phyloP scores from a whole-genome alignment of 2,888 invertebrate genomes.

The Himalopsyche japonica region DNA sequence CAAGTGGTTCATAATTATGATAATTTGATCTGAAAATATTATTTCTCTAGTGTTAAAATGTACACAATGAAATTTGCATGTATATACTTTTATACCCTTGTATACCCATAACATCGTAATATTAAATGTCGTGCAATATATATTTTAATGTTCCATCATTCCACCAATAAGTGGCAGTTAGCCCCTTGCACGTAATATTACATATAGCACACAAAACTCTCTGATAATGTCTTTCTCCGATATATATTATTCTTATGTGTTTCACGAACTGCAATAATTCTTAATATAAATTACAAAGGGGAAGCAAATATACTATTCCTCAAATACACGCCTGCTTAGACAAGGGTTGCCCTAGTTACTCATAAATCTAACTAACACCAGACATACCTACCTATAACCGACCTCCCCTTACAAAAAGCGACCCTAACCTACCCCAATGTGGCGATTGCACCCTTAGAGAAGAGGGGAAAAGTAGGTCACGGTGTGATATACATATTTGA shows the following conservation, averaged over 20 bases:
- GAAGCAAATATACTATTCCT: not conserved
- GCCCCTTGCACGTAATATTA: too few species aligned
- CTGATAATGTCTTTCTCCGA: too few species aligned
- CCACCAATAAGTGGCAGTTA: too few species aligned
- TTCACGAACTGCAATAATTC: not conserved
- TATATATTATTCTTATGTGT: not conserved
- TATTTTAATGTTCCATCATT: too few species aligned
- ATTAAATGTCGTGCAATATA: too few species aligned
- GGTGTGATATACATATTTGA: slow-evolving; percentile 38
- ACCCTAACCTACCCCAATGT: slow-evolving; percentile 29
- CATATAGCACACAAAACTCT: too few species aligned
- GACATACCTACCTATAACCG: not conserved
- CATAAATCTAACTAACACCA: not conserved
- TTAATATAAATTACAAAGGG: not conserved
- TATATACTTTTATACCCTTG: too few species aligned
- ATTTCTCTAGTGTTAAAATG: too few species aligned
- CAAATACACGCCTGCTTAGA: not conserved
- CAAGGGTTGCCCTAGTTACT: not conserved
- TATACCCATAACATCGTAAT: too few species aligned
- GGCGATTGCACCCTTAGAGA: slow-evolving; percentile 6
- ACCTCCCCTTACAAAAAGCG: not conserved
- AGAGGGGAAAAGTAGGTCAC: slow-evolving; percentile 31
- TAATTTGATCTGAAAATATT: too few species aligned
- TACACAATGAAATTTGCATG: too few species aligned
- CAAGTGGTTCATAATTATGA: too few species aligned